These are phyloP conservation scores for Rhynchopsitta pachyrhyncha DNA, from an alignment of 2,113 vertebrate species.

Conservation along the genomic window DNA sequence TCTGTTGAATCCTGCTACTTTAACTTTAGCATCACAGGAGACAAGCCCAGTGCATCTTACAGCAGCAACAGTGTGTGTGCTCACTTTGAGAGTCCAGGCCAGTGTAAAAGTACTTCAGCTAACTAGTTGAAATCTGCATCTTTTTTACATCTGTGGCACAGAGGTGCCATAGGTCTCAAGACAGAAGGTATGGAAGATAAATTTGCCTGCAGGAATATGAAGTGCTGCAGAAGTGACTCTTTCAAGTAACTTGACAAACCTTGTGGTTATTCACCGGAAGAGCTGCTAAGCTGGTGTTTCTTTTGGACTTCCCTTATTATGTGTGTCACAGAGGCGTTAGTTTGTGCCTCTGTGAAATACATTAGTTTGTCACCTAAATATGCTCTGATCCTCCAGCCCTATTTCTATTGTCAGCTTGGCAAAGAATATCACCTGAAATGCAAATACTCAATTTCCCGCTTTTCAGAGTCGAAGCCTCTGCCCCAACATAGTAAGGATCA, in stretches of 20 bases:
- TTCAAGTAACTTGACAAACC: background rate
- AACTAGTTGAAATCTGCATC: background rate
- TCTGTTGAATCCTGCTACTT: background rate
- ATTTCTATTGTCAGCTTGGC: background rate
- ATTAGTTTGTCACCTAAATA: background rate
- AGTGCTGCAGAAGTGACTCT: background rate
- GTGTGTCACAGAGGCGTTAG: background rate
- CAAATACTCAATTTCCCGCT: background rate
- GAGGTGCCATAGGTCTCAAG: background rate
- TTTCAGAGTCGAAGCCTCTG: background rate
- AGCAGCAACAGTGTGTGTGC: background rate
- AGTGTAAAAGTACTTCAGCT: background rate
- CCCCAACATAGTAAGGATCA: background rate
- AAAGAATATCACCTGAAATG: background rate
- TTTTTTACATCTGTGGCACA: background rate
- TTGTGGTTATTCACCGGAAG: background rate
- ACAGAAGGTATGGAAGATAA: background rate
- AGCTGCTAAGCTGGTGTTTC: background rate
- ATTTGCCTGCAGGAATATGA: background rate
- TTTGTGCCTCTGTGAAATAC: background rate
- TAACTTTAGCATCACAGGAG: background rate
- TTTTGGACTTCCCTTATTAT: background rate
- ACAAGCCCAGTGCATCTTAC: background rate
- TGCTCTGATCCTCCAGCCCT: background rate
- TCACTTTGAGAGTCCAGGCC: background rate